A percentile compares a stretch with the other conserved stretches of the same genome.
Evolutionary conservation across 2,888 invertebrate genomes (phyloP).

Genomic region (Zygogramma bicolorata): DNA sequence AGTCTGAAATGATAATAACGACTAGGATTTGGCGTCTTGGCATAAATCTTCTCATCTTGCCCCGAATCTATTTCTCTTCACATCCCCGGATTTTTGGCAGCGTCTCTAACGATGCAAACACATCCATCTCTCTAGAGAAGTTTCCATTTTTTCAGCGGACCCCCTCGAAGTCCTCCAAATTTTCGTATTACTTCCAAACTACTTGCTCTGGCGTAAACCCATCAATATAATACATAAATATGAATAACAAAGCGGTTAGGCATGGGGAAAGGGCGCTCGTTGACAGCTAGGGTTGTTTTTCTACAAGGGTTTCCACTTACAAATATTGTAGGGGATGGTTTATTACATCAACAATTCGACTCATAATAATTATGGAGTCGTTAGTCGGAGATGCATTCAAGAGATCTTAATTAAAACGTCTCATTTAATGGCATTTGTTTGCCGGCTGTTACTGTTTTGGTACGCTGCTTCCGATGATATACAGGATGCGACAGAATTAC

Average conservation of each 20-base stretch:
- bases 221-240: conserved; percentile 47
- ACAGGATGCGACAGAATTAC: conserved; percentile 9
- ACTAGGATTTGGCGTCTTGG: too few species aligned
- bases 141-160: conserved; percentile 7
- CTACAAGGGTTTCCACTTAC: conserved; percentile 57
- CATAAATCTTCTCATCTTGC: background rate
- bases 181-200: conserved; percentile 47
- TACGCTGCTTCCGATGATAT: background rate
- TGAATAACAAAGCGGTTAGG: conserved; percentile 51
- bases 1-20: too few species aligned
- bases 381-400: conserved; percentile 54
- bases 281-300: conserved; percentile 51
- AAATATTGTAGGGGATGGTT: conserved; percentile 62
- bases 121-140: background rate
- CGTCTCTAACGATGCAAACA: background rate
- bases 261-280: conserved; percentile 31
- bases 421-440: conserved; percentile 26
- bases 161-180: conserved; percentile 27
- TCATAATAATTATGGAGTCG: conserved; percentile 67
- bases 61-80: background rate
- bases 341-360: conserved; percentile 67
- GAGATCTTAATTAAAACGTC: conserved; percentile 42
- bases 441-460: conserved; percentile 5
- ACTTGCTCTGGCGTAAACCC: conserved; percentile 44
- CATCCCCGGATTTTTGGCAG: background rate